These are phyloP conservation scores for Drosophila cyrtoloma DNA, from an alignment of 2,888 invertebrate genomes.

Conservation along the genomic window DNA sequence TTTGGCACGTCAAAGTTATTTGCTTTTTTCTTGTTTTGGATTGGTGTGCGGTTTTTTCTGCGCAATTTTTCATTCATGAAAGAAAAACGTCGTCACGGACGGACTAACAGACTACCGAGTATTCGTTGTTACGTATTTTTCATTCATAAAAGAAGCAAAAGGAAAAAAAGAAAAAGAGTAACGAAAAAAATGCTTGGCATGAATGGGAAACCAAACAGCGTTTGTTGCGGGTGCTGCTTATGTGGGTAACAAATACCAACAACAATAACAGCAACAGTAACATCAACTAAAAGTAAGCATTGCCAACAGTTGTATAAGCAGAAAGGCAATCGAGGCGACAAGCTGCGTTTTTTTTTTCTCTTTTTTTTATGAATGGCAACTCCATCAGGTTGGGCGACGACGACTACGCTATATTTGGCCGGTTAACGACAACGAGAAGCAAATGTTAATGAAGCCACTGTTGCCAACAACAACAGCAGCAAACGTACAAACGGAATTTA, in stretches of 20 bases:
- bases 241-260: conserved; percentile 31
- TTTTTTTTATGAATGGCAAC: conserved; percentile 72
- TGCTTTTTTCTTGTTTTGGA: conserved; percentile 29
- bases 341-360: neutral
- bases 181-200: conserved; percentile 42
- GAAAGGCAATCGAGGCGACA: conserved; percentile 31
- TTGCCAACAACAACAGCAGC: conserved; percentile 67
- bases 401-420: conserved; percentile 34
- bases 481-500: conserved; percentile 48
- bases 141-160: conserved; percentile 54
- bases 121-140: conserved; percentile 56
- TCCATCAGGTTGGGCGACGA: conserved; percentile 41
- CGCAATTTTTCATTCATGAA: conserved; percentile 75
- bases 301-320: conserved; percentile 58
- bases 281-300: conserved; percentile 8
- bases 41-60: conserved; percentile 42
- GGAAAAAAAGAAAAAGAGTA: conserved; percentile 22
- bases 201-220: conserved; percentile 45
- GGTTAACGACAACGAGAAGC: conserved; percentile 48
- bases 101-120: conserved; percentile 45
- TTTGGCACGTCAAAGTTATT: conserved; percentile 20
- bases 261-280: conserved; percentile 16
- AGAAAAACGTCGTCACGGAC: conserved; percentile 59
- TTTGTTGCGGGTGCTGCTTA: conserved; percentile 56
- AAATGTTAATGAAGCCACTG: conserved; percentile 44